Conservation (phyloP, 2,888 invertebrate species). For the Ornithoptera priamus region DNA sequence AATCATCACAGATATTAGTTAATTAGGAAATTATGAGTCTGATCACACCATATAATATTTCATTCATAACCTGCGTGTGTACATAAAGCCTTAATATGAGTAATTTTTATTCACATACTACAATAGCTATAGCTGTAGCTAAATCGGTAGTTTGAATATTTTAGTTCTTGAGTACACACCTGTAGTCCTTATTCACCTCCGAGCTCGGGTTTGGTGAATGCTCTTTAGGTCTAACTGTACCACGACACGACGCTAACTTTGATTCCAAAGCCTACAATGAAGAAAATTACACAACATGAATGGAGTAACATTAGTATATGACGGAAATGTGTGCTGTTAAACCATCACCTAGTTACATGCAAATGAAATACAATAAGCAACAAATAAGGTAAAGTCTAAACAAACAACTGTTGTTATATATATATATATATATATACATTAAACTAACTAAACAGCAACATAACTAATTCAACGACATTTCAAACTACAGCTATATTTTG, state of each 20-base stretch:
- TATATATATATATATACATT: background rate
- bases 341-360: constrained; percentile 33
- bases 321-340: constrained; percentile 40
- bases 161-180: constrained; percentile 79
- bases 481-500: background rate
- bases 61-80: constrained; percentile 51
- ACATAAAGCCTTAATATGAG: constrained; percentile 34
- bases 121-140: constrained; percentile 27
- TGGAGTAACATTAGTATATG: constrained; percentile 74
- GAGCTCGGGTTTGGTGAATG: constrained; percentile 73
- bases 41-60: constrained; percentile 56
- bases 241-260: constrained; percentile 84
- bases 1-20: constrained; percentile 74
- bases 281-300: constrained; percentile 76
- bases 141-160: constrained; percentile 40
- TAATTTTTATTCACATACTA: constrained; percentile 18
- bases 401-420: background rate
- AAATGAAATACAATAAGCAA: constrained; percentile 5
- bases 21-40: constrained; percentile 67
- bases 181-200: constrained; percentile 79
- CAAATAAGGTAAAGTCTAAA: background rate
- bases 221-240: constrained; percentile 79
- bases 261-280: constrained; percentile 85
- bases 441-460: background rate
- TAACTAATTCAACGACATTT: constrained; percentile 1